phyloP scores from a whole-genome alignment of 2,113 vertebrate genomes.

The Tursiops truncatus region DNA sequence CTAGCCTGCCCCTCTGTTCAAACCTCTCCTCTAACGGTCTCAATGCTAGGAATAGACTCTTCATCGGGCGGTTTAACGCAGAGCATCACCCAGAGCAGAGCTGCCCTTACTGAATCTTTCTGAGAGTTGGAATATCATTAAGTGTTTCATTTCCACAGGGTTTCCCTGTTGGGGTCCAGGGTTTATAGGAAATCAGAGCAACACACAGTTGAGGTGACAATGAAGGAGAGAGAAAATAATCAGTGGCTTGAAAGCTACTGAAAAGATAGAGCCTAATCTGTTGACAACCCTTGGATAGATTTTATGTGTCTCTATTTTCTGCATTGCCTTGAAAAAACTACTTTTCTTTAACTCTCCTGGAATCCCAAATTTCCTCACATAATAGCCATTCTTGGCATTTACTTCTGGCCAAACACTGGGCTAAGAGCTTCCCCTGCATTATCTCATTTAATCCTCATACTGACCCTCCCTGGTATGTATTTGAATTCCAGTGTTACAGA shows the following conservation, averaged over 20 bases:
- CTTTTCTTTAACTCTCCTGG: background rate
- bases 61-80: background rate
- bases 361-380: background rate
- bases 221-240: background rate
- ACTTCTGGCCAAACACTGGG: background rate
- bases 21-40: background rate
- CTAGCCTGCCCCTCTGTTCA: background rate
- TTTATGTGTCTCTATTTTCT: conserved; percentile 32
- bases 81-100: background rate
- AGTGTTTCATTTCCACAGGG: conserved; percentile 13
- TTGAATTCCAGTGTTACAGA: background rate
- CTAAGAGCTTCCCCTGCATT: background rate
- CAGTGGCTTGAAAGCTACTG: background rate
- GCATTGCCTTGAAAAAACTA: background rate
- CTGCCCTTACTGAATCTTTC: background rate
- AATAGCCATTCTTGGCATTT: background rate
- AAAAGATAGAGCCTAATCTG: background rate
- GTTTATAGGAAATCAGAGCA: conserved; percentile 19
- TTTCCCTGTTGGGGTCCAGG: background rate
- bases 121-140: background rate
- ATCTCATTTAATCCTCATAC: background rate
- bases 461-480: background rate
- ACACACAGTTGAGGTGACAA: background rate
- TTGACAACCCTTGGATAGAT: background rate
- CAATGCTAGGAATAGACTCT: background rate